Evolutionary conservation across 2,797 vertebrate genomes (phyloP).

Genomic region (Manis pentadactyla): DNA sequence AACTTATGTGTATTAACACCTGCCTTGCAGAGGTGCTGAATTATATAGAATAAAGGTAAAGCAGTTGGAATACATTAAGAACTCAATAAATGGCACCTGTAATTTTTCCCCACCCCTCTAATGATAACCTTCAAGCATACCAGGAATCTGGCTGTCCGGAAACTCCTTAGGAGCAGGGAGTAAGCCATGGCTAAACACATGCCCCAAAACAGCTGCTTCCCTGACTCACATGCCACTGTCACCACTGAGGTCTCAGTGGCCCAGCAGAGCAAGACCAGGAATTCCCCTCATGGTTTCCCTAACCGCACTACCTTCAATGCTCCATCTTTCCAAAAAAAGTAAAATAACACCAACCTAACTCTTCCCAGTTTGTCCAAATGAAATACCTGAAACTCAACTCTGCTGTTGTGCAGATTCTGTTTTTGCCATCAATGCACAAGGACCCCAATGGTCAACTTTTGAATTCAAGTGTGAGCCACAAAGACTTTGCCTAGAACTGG

Average conservation of each 20-base stretch:
- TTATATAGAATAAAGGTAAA: neutral
- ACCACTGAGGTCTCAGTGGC: neutral
- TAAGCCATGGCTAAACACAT: neutral
- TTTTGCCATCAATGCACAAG: neutral
- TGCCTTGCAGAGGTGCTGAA: neutral
- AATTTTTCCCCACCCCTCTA: neutral
- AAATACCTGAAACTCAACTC: neutral
- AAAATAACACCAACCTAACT: neutral
- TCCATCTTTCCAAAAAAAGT: neutral
- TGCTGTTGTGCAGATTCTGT: neutral
- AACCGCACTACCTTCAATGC: neutral
- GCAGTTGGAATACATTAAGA: neutral
- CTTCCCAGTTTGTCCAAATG: neutral
- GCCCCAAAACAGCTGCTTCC: neutral
- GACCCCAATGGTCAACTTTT: neutral
- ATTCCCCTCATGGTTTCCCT: neutral
- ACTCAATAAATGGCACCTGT: neutral
- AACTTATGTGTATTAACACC: neutral
- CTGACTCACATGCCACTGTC: neutral
- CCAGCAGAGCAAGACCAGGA: neutral
- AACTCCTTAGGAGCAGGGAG: neutral
- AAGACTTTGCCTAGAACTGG: neutral
- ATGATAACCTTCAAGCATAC: neutral
- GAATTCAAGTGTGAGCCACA: accelerated
- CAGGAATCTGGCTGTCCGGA: neutral